Base-by-base conservation (phyloP, 2,797 vertebrate species). In the Peromyscus eremicus region DNA sequence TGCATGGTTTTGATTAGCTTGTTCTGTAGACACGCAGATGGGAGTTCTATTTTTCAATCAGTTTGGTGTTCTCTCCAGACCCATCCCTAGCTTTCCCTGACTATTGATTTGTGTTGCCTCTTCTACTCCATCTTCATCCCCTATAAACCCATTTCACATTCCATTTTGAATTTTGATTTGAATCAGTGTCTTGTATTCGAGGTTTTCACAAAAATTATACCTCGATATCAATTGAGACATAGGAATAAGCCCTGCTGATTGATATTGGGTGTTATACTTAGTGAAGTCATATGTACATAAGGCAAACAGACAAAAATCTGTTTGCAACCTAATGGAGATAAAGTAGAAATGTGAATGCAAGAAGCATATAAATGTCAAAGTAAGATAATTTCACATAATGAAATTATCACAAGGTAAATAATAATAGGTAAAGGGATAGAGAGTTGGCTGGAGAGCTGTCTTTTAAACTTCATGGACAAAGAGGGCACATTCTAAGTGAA, bases 1-100 rank as follows among this genome's bases (percentile, higher is more conserved):
- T 93, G 81, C 68, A 96, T 85, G 34, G 71, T 79, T 96, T 97
- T 97, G 88, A 96, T 97, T 97, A 97, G 85, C 94, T 62, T 55
- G 84, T 87, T 94, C 79, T 94, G 32, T 77, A 94, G n/a, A 89
- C 62, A 93, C 92, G 83, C 71, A 96, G 85, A 97, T 94, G 68
- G 14, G 49, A 94, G 66, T 95, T 96, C 95, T 96, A 92, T 37
- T 92, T 97, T 32, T 25, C 0, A 23, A 7, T 87, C 19, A 94
- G 25, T 91, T 95, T 82, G 49, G 43, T 27, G 94, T 97, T 92
- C 62, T 77, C 86, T 96, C 46, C 23, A 34, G 21, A 49, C 94
- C 89, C 80, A 60, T 52, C 34, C 66, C 46, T 77, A 52, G n/a
- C 52, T 92, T 10, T 55, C 52, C 16, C 49, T 90, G 4, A 40